Conservation (phyloP, 2,113 vertebrate species). For the Agapornis roseicollis region DNA sequence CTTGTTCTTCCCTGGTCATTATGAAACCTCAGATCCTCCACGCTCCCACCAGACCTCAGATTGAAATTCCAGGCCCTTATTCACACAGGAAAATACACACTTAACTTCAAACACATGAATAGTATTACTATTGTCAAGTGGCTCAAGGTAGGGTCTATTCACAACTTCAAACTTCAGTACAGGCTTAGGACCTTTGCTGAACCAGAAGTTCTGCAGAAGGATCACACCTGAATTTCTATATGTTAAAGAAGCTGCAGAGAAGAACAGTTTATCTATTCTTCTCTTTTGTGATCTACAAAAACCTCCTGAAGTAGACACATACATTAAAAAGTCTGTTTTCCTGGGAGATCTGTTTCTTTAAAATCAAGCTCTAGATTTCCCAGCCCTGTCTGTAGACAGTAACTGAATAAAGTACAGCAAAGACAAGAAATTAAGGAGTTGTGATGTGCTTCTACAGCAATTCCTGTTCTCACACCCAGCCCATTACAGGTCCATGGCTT, state of each 20-base stretch:
- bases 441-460: neutral
- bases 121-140: neutral
- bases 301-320: neutral
- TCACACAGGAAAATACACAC: slow-evolving; percentile 7
- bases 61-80: slow-evolving; percentile 9
- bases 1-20: neutral
- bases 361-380: neutral
- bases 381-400: neutral
- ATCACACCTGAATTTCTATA: neutral
- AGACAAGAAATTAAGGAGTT: neutral
- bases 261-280: neutral
- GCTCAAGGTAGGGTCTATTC: neutral
- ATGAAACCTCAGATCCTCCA: neutral
- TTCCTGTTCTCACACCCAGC: neutral
- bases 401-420: neutral
- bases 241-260: neutral
- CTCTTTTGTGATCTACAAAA: neutral
- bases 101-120: neutral
- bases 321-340: neutral
- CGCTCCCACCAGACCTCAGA: neutral
- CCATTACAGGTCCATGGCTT: neutral
- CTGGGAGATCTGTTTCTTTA: neutral
- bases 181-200: neutral
- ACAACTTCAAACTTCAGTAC: neutral
- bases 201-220: neutral